phyloP scores from a whole-genome alignment of 2,113 vertebrate genomes.

The Bettongia penicillata region DNA sequence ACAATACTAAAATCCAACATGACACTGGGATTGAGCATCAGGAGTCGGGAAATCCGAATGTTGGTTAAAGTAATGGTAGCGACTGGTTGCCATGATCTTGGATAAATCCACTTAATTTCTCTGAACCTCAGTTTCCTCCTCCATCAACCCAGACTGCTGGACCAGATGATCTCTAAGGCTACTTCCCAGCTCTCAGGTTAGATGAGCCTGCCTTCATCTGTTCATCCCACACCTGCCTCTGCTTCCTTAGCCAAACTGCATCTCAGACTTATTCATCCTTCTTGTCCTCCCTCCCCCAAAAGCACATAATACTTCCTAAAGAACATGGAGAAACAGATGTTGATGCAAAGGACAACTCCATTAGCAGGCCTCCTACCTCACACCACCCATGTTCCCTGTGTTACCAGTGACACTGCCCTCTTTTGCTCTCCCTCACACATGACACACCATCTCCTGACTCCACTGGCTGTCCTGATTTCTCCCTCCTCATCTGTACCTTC shows the following conservation, averaged over 20 bases:
- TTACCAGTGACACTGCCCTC: too few relatives aligned
- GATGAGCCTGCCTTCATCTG: not conserved
- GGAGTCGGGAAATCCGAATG: not conserved
- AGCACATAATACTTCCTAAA: not conserved
- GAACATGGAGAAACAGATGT: too few relatives aligned
- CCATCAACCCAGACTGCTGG: not conserved
- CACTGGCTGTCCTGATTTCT: not conserved
- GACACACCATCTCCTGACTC: not conserved
- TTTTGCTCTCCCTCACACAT: not conserved
- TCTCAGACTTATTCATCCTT: not conserved
- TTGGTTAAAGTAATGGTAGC: not conserved
- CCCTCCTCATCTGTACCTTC: not conserved
- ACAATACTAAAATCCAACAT: not conserved
- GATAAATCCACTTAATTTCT: not conserved
- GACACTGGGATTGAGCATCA: not conserved
- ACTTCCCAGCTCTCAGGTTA: not conserved
- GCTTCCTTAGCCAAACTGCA: too few relatives aligned
- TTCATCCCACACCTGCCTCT: not conserved
- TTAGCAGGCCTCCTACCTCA: too few relatives aligned
- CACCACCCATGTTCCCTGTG: too few relatives aligned
- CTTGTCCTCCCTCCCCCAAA: too few relatives aligned
- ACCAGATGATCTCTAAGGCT: not conserved
- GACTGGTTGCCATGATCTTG: not conserved
- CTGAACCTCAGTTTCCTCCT: not conserved
- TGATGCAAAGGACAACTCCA: too few relatives aligned